These are phyloP conservation scores for Chiridota heheva DNA, from an alignment of 35 echinoderm and acorn worm genomes.

Conservation along the genomic window DNA sequence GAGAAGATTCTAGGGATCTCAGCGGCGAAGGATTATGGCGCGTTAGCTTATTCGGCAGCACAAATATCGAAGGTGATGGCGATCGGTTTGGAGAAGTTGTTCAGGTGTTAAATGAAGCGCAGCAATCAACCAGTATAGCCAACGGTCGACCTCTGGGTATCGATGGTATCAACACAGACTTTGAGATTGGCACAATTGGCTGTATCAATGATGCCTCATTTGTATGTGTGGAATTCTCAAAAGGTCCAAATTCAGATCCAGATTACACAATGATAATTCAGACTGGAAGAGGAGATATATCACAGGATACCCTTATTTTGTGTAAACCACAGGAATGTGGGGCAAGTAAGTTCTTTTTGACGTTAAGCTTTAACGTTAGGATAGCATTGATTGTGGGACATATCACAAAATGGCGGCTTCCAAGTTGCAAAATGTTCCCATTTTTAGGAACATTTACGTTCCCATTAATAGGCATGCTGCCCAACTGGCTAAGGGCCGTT, in stretches of 20 bases:
- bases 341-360: conserved; percentile 48
- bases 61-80: conserved; percentile 48
- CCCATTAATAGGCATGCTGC: too few species aligned
- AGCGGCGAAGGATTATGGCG: conserved; percentile 65
- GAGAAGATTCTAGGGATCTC: conserved; percentile 33
- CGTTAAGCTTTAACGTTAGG: too few species aligned
- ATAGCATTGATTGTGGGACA: too few species aligned
- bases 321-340: conserved; percentile 48
- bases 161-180: conserved; percentile 57
- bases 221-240: conserved; percentile 81
- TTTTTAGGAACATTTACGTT: too few species aligned
- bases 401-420: too few species aligned
- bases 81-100: conserved; percentile 45
- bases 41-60: conserved; percentile 70
- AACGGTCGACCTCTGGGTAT: conserved; percentile 38
- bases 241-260: conserved; percentile 62
- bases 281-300: conserved; percentile 14
- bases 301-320: conserved; percentile 1
- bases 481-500: too few species aligned
- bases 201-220: conserved; percentile 62
- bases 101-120: conserved; percentile 48
- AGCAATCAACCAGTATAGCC: conserved; percentile 23
- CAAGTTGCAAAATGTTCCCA: too few species aligned
- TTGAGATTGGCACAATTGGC: conserved; percentile 75
- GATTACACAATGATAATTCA: conserved; percentile 57